phyloP scores from a whole-genome alignment of 2,113 vertebrate genomes.

The Meles meles region DNA sequence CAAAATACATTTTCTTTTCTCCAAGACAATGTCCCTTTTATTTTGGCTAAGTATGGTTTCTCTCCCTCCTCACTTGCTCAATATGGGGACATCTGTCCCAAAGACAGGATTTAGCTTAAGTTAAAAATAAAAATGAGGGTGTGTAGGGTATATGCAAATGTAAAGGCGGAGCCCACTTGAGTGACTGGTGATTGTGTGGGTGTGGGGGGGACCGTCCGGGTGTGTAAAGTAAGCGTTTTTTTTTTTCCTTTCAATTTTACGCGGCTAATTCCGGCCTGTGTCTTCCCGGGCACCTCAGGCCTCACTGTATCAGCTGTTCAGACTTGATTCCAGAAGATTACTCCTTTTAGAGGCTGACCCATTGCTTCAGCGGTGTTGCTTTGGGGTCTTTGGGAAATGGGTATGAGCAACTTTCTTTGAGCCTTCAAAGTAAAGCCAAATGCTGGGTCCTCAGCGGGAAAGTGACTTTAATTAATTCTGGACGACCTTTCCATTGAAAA shows the following conservation, averaged over 20 bases:
- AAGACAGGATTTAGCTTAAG: background rate
- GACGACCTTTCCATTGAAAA: slow-evolving; percentile 80
- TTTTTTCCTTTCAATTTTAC: fast-evolving
- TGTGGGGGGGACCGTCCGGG: no score
- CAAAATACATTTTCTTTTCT: background rate
- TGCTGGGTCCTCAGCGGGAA: slow-evolving; percentile 71
- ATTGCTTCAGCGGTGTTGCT: background rate
- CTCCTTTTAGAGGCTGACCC: background rate
- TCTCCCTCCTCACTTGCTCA: background rate
- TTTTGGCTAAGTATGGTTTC: background rate
- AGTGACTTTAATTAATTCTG: slow-evolving; percentile 81
- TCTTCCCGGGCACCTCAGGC: background rate
- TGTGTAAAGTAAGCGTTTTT: background rate
- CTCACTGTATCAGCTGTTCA: background rate
- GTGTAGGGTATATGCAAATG: background rate
- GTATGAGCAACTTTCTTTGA: slow-evolving; percentile 71
- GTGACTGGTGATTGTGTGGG: background rate
- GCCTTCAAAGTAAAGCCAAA: slow-evolving; percentile 74
- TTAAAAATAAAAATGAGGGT: background rate
- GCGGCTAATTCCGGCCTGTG: background rate
- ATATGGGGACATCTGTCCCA: background rate
- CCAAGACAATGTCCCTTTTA: background rate
- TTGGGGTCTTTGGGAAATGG: slow-evolving; percentile 45
- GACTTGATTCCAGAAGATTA: slow-evolving; percentile 15
- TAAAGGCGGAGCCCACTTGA: background rate